Evolutionary conservation across 92 coral and sea anemone species (phyloP), one percentile per base, ranked within the genome.

Genomic region (Umimayanthus kanabou): DNA sequence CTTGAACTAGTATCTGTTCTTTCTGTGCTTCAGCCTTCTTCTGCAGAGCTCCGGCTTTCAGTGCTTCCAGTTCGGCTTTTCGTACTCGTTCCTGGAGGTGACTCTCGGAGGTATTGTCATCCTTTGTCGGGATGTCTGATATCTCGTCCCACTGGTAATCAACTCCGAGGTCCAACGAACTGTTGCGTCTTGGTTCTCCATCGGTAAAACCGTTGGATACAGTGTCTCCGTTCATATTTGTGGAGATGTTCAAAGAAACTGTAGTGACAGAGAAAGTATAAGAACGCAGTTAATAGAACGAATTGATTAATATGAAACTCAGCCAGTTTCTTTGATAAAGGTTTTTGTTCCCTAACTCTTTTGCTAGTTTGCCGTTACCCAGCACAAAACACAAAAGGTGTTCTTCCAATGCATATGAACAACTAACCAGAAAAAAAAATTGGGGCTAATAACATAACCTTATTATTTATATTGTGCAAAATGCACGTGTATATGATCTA

Each of bases 1-100:
- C 92, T 33, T 89, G 93, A 3, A 39, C 65, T 9, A 93, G 81
- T 30, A 95, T 85, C 11, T 85, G 77, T 28, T 89, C 93, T 86
- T 93, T 95, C 15, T 83, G 93, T 47, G 95, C 94, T 86, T 95
- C 98, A 14, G 95, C 95, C 57, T 95, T 91, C 80, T 91, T 93
- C 76, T 95, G 98, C 75, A 95, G 76, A 6, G 92, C 98, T 72
- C 88, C 93, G 28, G 95, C 98, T 69, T 93, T 95, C 76, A 95
- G 81, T 22, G 94, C 93, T 9, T 85, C 90, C 15, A 95, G 58
- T 76, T 95, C 95, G 28, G 95, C 98, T 72, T 69, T 80, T 69
- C 88, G 89, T 26, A 93, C 78, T 39, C 94, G 93, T 61, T 90
- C 88, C 80, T 77, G 80, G 29, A 92, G 71, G 61, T 88, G 20